A percentile compares a stretch with the other conserved stretches of the same genome.
These are phyloP conservation scores for Crotalus horridus DNA, from an alignment of 2,113 vertebrate species.

Conservation along the genomic window DNA sequence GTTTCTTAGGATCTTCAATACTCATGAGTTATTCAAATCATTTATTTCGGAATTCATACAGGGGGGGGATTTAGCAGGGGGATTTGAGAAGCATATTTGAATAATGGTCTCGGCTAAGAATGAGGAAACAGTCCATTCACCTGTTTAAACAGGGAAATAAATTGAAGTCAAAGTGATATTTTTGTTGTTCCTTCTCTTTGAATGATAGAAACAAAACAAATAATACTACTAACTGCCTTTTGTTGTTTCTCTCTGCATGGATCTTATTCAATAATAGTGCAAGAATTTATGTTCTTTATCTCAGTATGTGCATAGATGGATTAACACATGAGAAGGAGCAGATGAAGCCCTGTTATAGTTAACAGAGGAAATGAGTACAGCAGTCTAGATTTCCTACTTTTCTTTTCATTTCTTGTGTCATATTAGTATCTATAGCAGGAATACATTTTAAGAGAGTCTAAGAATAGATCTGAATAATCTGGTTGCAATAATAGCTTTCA, in stretches of 20 bases:
- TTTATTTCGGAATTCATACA: background rate
- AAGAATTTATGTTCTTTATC: constrained; percentile 24
- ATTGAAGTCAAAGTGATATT: background rate
- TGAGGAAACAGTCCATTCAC: background rate
- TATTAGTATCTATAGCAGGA: constrained; percentile 37
- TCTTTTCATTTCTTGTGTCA: constrained; percentile 26
- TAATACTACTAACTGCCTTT: background rate
- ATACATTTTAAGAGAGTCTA: constrained; percentile 29
- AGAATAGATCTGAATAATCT: background rate
- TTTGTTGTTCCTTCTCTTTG: background rate
- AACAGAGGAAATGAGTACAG: constrained; percentile 32
- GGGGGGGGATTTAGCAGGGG: background rate
- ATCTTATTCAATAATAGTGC: background rate
- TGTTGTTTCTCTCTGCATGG: background rate
- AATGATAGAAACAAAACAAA: background rate
- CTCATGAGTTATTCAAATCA: background rate
- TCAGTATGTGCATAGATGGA: constrained; percentile 18
- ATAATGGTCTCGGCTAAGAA: background rate
- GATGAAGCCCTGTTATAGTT: constrained; percentile 46
- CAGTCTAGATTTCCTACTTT: constrained; percentile 41
- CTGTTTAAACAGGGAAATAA: constrained; percentile 31
- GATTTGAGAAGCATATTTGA: background rate
- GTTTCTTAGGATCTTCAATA: constrained; percentile 24
- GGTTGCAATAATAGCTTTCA: constrained; percentile 2
- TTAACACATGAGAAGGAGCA: constrained; percentile 37